These are phyloP conservation scores for Axinella damicornis DNA, from an alignment of 37 sponge, comb jelly and placozoan genomes.

Conservation along the genomic window DNA sequence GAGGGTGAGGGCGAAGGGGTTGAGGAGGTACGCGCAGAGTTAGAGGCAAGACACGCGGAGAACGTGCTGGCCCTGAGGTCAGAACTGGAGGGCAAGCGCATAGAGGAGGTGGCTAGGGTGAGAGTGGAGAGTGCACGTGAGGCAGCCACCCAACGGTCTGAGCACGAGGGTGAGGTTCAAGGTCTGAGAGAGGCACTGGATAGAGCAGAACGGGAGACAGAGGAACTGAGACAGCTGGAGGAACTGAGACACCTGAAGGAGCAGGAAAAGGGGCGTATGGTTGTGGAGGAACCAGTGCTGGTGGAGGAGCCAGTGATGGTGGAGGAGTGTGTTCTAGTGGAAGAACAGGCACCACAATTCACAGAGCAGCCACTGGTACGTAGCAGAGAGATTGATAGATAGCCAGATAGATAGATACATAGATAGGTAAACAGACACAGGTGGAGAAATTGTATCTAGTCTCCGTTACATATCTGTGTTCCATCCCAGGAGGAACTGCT, in stretches of 20 bases:
- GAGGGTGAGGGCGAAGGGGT: not conserved
- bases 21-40: constrained; percentile 10
- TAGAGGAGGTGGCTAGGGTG: not conserved
- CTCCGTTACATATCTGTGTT: too few relatives aligned
- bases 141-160: not conserved
- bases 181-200: not conserved
- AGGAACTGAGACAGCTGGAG: not conserved
- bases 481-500: not conserved
- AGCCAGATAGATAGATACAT: too few relatives aligned
- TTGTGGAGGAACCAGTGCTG: too few relatives aligned
- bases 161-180: not conserved
- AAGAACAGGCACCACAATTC: too few relatives aligned
- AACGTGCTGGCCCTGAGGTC: not conserved
- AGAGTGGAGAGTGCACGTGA: not conserved
- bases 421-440: too few relatives aligned
- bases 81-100: not conserved
- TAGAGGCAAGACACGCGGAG: not conserved
- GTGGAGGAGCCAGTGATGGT: too few relatives aligned
- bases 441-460: too few relatives aligned
- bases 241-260: not conserved
- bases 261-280: constrained; percentile 1
- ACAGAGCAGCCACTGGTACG: too few relatives aligned
- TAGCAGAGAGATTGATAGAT: too few relatives aligned
- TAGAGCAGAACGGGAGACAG: not conserved
- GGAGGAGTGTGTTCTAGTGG: too few relatives aligned